Percentiles rank a stretch among this genome's conserved stretches.
phyloP scores from a whole-genome alignment of 2,888 invertebrate genomes.

The Cryptosula pallasiana region DNA sequence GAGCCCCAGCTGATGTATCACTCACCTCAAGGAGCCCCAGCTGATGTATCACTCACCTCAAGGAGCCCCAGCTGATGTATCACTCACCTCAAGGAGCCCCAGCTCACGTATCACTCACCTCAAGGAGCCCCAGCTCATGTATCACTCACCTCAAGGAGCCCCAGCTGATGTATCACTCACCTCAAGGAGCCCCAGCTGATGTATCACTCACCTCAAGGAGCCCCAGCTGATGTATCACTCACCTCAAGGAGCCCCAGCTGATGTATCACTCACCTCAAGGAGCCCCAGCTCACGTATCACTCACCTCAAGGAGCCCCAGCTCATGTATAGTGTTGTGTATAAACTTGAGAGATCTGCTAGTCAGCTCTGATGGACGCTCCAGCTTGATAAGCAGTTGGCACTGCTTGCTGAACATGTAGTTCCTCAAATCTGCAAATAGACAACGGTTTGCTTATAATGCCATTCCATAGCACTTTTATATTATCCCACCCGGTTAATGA shows the following conservation, averaged over 20 bases:
- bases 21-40: slow-evolving; percentile 68
- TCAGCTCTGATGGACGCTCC: slow-evolving; percentile 77
- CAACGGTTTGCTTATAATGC: too few species aligned
- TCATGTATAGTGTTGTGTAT: slow-evolving; percentile 85
- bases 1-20: slow-evolving; percentile 74
- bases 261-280: slow-evolving; percentile 68
- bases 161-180: slow-evolving; percentile 71
- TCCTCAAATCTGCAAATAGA: slow-evolving; percentile 81
- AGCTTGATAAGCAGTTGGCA: slow-evolving; percentile 66
- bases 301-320: slow-evolving; percentile 68
- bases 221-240: slow-evolving; percentile 70
- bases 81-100: slow-evolving; percentile 66
- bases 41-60: slow-evolving; percentile 71
- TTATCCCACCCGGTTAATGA: too few species aligned
- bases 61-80: slow-evolving; percentile 76
- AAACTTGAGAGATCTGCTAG: slow-evolving; percentile 80
- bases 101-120: slow-evolving; percentile 73
- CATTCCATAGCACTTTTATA: too few species aligned
- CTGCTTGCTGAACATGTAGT: slow-evolving; percentile 88
- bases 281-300: slow-evolving; percentile 71
- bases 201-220: slow-evolving; percentile 69
- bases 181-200: slow-evolving; percentile 76
- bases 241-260: slow-evolving; percentile 76
- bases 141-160: slow-evolving; percentile 69
- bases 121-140: slow-evolving; percentile 75